phyloP scores from a whole-genome alignment of 1,140 invertebrate genomes.

The Drosophila azteca region DNA sequence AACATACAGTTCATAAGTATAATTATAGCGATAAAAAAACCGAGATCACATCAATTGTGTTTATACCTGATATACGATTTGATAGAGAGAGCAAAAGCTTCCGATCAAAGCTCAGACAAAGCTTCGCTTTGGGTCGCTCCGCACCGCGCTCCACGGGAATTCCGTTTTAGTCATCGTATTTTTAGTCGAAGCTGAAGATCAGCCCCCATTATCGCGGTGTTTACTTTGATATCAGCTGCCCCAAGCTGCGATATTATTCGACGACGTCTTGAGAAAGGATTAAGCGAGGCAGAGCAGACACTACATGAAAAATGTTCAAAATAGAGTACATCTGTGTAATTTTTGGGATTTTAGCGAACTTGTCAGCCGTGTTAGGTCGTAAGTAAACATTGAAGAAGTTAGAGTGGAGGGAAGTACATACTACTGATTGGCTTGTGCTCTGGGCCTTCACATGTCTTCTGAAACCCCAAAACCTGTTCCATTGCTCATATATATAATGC shows the following conservation, averaged over 20 bases:
- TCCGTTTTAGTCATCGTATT: conserved; percentile 45
- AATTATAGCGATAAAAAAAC: conserved; percentile 2
- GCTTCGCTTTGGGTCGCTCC: conserved; percentile 27
- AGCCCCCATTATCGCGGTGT: conserved; percentile 25
- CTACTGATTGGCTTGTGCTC: conserved; percentile 11
- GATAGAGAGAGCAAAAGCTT: conserved; percentile 19
- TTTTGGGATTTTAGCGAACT: conserved; percentile 33
- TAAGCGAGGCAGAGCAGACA: conserved; percentile 19
- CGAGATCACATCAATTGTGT: conserved; percentile 17
- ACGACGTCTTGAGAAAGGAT: conserved; percentile 59
- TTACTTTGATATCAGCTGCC: conserved; percentile 50
- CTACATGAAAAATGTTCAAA: conserved; percentile 41
- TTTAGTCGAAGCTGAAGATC: conserved; percentile 11
- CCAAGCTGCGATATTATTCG: conserved; percentile 36
- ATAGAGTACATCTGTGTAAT: conserved; percentile 30
- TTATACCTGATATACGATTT: conserved; percentile 1
- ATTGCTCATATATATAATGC: conserved; percentile 13
- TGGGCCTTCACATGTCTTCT: conserved; percentile 45
- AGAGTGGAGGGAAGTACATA: not conserved
- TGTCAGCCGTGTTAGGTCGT: conserved; percentile 26
- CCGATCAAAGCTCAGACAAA: conserved; percentile 45
- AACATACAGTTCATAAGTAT: conserved; percentile 24
- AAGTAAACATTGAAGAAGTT: conserved; percentile 26
- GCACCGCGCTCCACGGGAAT: conserved; percentile 23
- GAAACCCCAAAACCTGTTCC: conserved; percentile 56